A percentile compares a stretch with the other conserved stretches of the same genome.
These are phyloP conservation scores for Stichodactyla helianthus DNA, from an alignment of 64 coral and sea anemone genomes.

Conservation along the genomic window DNA sequence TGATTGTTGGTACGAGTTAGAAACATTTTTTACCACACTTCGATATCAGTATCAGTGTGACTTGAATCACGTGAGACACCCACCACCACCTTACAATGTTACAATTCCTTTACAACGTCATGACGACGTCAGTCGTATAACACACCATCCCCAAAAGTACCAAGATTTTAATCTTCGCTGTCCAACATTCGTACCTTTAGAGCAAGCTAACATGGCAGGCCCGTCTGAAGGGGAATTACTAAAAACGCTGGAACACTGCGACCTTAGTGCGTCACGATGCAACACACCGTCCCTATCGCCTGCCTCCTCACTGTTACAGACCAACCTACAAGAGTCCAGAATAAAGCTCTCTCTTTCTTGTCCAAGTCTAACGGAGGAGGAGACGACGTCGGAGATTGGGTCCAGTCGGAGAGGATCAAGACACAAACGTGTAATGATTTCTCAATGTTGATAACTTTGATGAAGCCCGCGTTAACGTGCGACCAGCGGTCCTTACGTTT, in stretches of 20 bases:
- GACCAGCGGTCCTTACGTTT: not conserved
- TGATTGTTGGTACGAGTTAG: too few species aligned
- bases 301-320: slow-evolving; percentile 77
- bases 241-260: slow-evolving; percentile 83
- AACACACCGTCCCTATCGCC: slow-evolving; percentile 90
- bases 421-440: slow-evolving; percentile 24
- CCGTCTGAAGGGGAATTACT: slow-evolving; percentile 79
- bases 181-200: slow-evolving; percentile 1
- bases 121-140: too few species aligned
- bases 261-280: slow-evolving; percentile 92
- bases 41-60: too few species aligned
- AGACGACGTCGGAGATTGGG: slow-evolving; percentile 49
- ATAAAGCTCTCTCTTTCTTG: slow-evolving; percentile 83
- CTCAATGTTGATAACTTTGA: slow-evolving; percentile 5
- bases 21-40: too few species aligned
- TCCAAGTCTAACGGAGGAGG: slow-evolving; percentile 80
- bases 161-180: slow-evolving; percentile 23
- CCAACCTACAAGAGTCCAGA: slow-evolving; percentile 76
- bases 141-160: not conserved
- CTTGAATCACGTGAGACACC: too few species aligned
- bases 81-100: too few species aligned
- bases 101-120: not conserved
- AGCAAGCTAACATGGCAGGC: not conserved
- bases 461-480: not conserved
- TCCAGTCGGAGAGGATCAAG: slow-evolving; percentile 23